Evolutionary conservation across 1,140 invertebrate genomes (phyloP), one percentile per base, ranked within the genome.

Genomic region (Bombus pyrosoma): DNA sequence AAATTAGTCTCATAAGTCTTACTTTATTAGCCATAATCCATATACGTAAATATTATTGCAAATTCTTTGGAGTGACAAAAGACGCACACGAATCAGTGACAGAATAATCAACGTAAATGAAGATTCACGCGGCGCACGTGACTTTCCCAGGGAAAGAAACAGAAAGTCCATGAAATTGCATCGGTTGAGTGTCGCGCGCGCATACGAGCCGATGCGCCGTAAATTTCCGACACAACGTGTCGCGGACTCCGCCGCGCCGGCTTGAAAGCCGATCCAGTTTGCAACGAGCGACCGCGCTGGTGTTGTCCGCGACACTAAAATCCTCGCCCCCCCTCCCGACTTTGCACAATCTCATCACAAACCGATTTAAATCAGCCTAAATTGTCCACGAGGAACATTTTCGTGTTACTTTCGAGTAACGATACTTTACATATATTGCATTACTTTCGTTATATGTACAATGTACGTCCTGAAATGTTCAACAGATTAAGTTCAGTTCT

Each of bases 231-330:
- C 85, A 68, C 85, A 87, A 89, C 74, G 89, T 85, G 86, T 85
- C 74, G 87, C 72, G 53, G 41, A 39, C 25, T 39, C 68, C 76
- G 87, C 75, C 85, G 78, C 76, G 87, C 75, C 85, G 78, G 85
- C 73, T 75, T 77, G 85, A 57, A 69, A 78, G 81, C 72, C 43
- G 89, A 90, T 90, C 89, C 88, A 90, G 89, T 90, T 87, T 86
- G 81, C 86, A 59, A 85, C 89, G 79, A 82, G 88, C 88, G 71
- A 87, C 72, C 88, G 88, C 41, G 80, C 85, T 72, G 81, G 68
- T 66, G 85, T 72, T 66, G 66, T 80, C 59, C 34, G 15, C 22
- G 28, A 71, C 34, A 78, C 41, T 10, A 62, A 72, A n/a, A 57
- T 34, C 32, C 1, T 39, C 41, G 57, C 37, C 37, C 32, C 32